A percentile compares a stretch with the other conserved stretches of the same genome.
Conservation (phyloP, 2,797 vertebrate species). For the Lepilemur septentrionalis region DNA sequence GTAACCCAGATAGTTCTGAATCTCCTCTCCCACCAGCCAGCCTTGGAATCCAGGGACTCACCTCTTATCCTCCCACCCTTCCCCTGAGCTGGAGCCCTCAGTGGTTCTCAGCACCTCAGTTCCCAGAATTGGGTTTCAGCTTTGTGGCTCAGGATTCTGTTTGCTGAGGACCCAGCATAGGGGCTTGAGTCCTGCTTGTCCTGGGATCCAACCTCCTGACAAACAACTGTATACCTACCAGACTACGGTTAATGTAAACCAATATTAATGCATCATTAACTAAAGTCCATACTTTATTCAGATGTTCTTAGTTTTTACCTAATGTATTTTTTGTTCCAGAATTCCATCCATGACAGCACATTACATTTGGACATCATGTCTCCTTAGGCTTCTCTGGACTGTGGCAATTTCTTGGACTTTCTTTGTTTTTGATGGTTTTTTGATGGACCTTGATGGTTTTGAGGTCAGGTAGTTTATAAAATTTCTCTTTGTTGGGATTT, state of each 20-base stretch:
- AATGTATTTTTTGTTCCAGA: not conserved
- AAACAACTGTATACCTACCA: rapidly evolving
- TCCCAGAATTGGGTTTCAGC: not conserved
- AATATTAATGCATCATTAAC: not conserved
- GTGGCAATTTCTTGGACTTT: not conserved
- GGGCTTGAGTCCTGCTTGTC: not conserved
- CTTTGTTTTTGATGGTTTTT: not conserved
- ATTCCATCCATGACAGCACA: too few species aligned
- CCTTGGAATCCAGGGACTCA: not conserved
- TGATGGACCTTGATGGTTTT: not conserved
- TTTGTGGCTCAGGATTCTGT: not conserved
- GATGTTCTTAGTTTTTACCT: not conserved
- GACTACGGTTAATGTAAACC: not conserved
- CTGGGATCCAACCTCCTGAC: not conserved
- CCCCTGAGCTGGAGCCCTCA: not conserved
- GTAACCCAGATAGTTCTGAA: not conserved
- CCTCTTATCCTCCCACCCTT: not conserved
- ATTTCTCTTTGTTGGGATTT: not conserved
- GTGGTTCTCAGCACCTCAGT: not conserved
- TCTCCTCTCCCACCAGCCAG: not conserved
- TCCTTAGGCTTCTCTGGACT: not conserved
- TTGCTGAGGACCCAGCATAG: not conserved
- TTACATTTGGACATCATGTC: not conserved
- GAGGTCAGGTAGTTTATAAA: not conserved
- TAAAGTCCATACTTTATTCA: not conserved